These are phyloP conservation scores for Amazonetta brasiliensis DNA, from an alignment of 2,797 vertebrate species.

Conservation along the genomic window DNA sequence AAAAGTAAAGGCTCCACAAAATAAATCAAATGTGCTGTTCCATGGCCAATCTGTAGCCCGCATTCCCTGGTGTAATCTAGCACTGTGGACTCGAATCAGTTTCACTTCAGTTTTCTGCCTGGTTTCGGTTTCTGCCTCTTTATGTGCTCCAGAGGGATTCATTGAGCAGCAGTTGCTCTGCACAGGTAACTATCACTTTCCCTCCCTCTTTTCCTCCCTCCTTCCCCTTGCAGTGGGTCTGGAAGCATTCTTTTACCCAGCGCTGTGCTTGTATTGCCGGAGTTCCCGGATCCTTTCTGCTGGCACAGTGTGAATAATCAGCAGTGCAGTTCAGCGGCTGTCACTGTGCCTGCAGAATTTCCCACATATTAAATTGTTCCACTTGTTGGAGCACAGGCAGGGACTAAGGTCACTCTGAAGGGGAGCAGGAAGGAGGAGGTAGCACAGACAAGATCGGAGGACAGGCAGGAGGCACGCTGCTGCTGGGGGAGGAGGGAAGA, in stretches of 20 bases:
- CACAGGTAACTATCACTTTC: background rate
- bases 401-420: slow-evolving; percentile 40
- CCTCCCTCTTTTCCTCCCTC: background rate
- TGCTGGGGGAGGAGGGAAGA: background rate
- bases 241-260: slow-evolving; percentile 11
- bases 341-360: slow-evolving; percentile 53
- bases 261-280: background rate
- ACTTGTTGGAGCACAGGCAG: background rate
- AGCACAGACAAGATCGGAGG: slow-evolving; percentile 1
- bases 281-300: slow-evolving; percentile 17
- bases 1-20: background rate
- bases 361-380: slow-evolving; percentile 52
- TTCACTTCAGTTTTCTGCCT: background rate
- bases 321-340: background rate
- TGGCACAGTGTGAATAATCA: slow-evolving; percentile 48
- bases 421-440: slow-evolving; percentile 8
- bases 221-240: background rate
- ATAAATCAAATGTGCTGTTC: background rate
- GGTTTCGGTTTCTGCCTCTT: slow-evolving; percentile 11
- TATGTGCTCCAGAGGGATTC: background rate
- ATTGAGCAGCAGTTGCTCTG: background rate
- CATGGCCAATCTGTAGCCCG: background rate
- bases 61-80: background rate
- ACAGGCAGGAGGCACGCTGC: background rate
- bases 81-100: background rate